Evolutionary conservation across 2,113 vertebrate genomes (phyloP).

Genomic region (Uria aalge): DNA sequence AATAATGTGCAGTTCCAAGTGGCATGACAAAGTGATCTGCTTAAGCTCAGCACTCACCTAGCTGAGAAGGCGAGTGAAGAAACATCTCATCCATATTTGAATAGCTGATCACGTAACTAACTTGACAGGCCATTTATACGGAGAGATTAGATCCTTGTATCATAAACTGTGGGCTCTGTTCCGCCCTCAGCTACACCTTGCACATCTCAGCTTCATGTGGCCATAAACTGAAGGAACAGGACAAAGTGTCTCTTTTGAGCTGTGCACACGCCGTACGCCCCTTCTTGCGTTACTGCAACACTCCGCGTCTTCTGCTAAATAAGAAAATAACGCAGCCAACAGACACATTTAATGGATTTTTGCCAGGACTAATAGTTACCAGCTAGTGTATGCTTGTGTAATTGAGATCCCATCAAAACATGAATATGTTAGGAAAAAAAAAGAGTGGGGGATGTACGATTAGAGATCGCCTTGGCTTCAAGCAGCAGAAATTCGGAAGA

Average conservation of each 20-base stretch:
- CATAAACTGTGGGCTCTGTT: neutral
- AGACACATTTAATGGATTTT: accelerated
- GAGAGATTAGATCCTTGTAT: neutral
- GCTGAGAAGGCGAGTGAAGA: neutral
- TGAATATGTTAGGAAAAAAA: neutral
- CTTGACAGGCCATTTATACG: constrained; percentile 17
- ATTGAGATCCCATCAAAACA: neutral
- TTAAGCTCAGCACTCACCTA: constrained; percentile 16
- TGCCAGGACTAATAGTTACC: neutral
- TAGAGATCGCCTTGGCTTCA: neutral
- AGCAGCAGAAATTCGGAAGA: neutral
- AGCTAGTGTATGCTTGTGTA: neutral
- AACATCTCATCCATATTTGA: neutral
- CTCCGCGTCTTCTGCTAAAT: accelerated
- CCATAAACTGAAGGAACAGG: neutral
- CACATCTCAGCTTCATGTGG: accelerated
- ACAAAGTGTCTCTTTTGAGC: accelerated
- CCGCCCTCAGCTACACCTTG: neutral
- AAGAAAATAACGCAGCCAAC: neutral
- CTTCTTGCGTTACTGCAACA: accelerated
- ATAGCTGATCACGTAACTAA: neutral
- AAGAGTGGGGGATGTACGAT: neutral
- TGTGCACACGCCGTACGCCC: accelerated
- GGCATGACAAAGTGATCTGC: constrained; percentile 32
- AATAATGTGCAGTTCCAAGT: neutral